These are phyloP conservation scores for Erpornis zantholeuca DNA, from an alignment of 2,113 vertebrate species.

Conservation along the genomic window DNA sequence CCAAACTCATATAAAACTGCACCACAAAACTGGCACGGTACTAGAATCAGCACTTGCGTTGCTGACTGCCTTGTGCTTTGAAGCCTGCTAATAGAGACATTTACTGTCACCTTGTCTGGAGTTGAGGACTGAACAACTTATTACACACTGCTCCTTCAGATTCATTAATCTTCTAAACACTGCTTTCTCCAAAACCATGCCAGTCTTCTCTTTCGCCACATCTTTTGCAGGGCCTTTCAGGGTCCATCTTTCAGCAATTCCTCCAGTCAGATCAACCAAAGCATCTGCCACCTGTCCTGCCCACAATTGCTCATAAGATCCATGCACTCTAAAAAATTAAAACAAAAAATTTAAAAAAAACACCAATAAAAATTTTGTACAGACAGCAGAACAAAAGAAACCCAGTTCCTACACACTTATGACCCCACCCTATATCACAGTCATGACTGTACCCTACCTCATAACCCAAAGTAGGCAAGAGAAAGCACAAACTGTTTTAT, in stretches of 20 bases:
- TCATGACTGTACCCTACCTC: not conserved
- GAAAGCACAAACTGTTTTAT: not conserved
- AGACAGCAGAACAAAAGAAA: not conserved
- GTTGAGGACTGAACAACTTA: conserved; percentile 89
- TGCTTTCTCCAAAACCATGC: conserved; percentile 50
- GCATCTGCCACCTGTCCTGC: conserved; percentile 95
- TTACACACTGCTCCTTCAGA: conserved; percentile 81
- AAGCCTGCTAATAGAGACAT: not conserved
- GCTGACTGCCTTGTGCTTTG: not conserved
- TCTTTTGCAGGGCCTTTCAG: conserved; percentile 62
- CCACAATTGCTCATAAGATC: conserved; percentile 92
- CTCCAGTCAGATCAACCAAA: conserved; percentile 90
- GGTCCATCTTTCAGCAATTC: conserved; percentile 87
- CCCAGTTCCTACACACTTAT: rapidly evolving
- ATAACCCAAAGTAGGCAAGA: not conserved
- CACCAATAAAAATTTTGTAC: not conserved
- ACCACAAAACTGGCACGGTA: not conserved
- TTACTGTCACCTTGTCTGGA: conserved; percentile 75
- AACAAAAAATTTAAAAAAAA: not conserved
- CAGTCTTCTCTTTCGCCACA: conserved; percentile 35
- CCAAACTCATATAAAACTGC: not conserved
- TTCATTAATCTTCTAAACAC: conserved; percentile 76
- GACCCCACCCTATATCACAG: not conserved
- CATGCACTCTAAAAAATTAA: conserved; percentile 76
- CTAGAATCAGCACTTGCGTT: not conserved